Evolutionary conservation across 2,888 invertebrate species (phyloP).

Genomic region (Chironomus riparius): DNA sequence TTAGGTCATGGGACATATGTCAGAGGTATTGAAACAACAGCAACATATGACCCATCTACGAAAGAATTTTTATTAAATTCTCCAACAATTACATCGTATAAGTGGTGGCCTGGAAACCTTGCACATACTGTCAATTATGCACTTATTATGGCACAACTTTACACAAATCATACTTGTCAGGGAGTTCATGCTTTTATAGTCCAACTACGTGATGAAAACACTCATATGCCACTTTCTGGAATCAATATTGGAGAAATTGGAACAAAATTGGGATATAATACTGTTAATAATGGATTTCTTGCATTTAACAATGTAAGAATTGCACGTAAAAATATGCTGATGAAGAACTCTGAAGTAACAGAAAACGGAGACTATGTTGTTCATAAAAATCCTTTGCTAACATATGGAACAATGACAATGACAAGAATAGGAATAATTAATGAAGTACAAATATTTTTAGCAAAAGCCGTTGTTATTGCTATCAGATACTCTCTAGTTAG

Average conservation of each 20-base stretch:
- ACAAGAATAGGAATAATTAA: conserved; percentile 76
- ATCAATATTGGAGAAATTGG: conserved; percentile 93
- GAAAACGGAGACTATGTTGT: conserved; percentile 84
- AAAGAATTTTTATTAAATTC: conserved; percentile 75
- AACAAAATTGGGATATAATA: conserved; percentile 86
- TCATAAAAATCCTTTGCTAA: conserved; percentile 71
- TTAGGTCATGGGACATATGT: conserved; percentile 87
- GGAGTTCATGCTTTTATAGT: conserved; percentile 92
- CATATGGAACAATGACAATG: conserved; percentile 91
- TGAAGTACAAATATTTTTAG: conserved; percentile 67
- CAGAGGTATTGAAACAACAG: conserved; percentile 77
- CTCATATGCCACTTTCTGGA: conserved; percentile 77
- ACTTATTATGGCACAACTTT: conserved; percentile 83
- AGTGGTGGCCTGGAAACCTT: conserved; percentile 45
- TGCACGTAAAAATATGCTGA: conserved; percentile 83
- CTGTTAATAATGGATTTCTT: conserved; percentile 83
- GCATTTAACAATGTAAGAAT: conserved; percentile 81
- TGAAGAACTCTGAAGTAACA: conserved; percentile 83
- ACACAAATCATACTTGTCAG: conserved; percentile 70
- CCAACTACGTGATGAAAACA: conserved; percentile 78
- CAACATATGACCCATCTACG: conserved; percentile 66
- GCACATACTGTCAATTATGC: conserved; percentile 91
- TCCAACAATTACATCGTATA: conserved; percentile 61
- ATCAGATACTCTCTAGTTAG: conserved; percentile 84
- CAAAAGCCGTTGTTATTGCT: conserved; percentile 81